These are phyloP conservation scores for Pachydiplax longipennis DNA, from an alignment of 2,888 invertebrate genomes.

Conservation along the genomic window DNA sequence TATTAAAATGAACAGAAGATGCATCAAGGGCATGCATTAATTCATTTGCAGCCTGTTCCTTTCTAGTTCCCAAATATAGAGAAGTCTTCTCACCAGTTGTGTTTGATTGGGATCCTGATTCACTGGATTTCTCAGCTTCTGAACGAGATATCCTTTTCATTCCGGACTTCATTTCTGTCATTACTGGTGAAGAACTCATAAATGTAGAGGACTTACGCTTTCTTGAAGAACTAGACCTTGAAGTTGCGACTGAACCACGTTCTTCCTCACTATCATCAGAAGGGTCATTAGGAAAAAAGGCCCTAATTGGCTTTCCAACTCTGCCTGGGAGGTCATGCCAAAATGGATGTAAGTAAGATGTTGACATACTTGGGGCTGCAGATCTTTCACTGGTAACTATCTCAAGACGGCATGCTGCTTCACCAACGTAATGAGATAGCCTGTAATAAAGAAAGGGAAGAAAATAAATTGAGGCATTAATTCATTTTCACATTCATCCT, in stretches of 20 bases:
- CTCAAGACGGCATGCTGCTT: conserved; percentile 77
- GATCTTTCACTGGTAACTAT: conserved; percentile 63
- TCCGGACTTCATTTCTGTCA: background rate
- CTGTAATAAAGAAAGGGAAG: conserved; percentile 35
- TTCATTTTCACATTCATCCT: background rate
- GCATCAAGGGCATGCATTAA: too few species aligned
- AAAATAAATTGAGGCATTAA: background rate
- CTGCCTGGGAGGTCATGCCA: background rate
- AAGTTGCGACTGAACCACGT: background rate
- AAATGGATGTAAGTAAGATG: background rate
- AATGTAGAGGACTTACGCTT: conserved; percentile 53
- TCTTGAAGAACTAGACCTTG: conserved; percentile 18
- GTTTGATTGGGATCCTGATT: conserved; percentile 58
- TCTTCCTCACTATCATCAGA: background rate
- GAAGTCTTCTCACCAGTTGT: conserved; percentile 54
- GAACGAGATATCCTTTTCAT: conserved; percentile 48
- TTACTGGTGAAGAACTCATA: background rate
- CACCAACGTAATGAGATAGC: conserved; percentile 64
- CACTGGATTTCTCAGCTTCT: conserved; percentile 53
- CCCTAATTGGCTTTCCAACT: background rate
- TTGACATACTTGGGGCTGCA: background rate
- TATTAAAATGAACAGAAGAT: too few species aligned
- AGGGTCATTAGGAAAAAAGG: background rate
- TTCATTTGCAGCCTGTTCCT: too few species aligned
- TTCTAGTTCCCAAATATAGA: too few species aligned